Conservation (phyloP, 2,113 vertebrate species). For the Charadrius vociferus region DNA sequence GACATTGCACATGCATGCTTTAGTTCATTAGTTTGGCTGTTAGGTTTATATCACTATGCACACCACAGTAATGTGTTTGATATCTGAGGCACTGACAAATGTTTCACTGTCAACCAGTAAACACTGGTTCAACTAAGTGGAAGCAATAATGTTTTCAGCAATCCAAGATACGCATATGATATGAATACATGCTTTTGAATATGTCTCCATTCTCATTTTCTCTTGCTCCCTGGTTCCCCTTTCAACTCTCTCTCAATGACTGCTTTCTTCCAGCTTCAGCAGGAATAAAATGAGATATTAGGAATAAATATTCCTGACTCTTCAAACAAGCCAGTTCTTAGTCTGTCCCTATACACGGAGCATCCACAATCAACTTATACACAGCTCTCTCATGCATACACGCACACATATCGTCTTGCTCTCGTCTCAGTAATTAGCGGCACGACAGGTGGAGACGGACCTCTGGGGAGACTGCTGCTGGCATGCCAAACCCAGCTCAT, state of each 20-base stretch:
- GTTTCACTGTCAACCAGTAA: neutral
- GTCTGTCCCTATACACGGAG: accelerated
- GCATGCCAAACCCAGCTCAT: neutral
- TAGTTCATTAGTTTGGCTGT: neutral
- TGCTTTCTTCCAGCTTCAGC: neutral
- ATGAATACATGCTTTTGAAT: neutral
- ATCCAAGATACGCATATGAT: neutral
- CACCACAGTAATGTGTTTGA: neutral
- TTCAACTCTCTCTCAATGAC: neutral
- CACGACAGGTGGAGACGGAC: neutral
- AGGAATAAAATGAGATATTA: too few relatives aligned
- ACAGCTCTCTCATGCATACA: accelerated
- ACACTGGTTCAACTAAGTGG: neutral
- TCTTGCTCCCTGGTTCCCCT: neutral
- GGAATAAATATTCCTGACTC: too few relatives aligned
- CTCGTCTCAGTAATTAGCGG: neutral
- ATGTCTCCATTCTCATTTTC: neutral
- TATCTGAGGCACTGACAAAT: neutral
- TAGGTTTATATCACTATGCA: neutral
- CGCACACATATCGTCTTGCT: accelerated
- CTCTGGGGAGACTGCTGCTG: neutral
- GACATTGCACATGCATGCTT: neutral
- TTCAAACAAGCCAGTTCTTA: neutral
- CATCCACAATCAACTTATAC: neutral
- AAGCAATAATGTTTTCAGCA: neutral